phyloP scores from a whole-genome alignment of 2,797 vertebrate genomes.

The Anisognathus igniventris region DNA sequence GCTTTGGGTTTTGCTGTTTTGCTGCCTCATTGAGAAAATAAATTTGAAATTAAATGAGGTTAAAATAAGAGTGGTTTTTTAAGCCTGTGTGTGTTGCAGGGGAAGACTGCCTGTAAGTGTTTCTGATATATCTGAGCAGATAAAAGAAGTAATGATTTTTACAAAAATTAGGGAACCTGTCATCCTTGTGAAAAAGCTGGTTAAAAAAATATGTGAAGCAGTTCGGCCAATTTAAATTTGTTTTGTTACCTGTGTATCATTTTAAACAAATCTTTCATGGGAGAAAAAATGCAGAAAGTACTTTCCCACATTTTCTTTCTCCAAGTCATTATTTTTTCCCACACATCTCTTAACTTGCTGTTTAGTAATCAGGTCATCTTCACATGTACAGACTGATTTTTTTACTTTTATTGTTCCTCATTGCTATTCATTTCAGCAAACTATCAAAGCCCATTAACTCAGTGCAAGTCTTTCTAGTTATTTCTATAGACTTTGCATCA shows the following conservation, averaged over 20 bases:
- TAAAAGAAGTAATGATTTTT: neutral
- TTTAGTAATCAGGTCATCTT: neutral
- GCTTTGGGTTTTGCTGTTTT: neutral
- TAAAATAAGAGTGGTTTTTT: conserved; percentile 8
- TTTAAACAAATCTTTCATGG: neutral
- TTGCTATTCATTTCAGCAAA: neutral
- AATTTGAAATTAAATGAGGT: conserved; percentile 8
- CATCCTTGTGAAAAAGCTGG: neutral
- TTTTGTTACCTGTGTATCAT: neutral
- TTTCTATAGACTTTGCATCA: neutral
- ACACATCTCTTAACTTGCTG: neutral
- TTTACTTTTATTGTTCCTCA: neutral
- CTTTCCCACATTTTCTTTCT: neutral
- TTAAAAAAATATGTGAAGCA: neutral
- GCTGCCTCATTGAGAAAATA: neutral
- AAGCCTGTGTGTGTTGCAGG: neutral
- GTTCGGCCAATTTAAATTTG: neutral
- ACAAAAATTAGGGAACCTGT: neutral
- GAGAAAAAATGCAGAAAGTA: neutral
- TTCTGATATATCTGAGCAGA: neutral
- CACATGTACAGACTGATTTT: neutral
- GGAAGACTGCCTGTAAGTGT: neutral
- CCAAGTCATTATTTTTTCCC: neutral
- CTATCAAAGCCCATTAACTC: neutral
- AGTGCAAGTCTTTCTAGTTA: neutral